Evolutionary conservation across 2,888 invertebrate species (phyloP).

Genomic region (Erpobdella octoculata): DNA sequence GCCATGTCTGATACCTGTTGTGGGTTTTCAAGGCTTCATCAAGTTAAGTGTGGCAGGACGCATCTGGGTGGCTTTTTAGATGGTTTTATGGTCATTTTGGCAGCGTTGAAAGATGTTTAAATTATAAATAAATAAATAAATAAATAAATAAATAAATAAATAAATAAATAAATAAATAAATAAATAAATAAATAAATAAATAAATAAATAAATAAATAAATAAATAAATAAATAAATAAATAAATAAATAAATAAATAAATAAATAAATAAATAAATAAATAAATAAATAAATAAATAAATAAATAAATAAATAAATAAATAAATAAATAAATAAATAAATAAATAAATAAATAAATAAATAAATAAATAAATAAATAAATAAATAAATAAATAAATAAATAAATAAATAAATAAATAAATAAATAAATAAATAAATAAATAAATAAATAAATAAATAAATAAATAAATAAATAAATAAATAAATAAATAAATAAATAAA

Average conservation of each 20-base stretch:
- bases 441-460: no score
- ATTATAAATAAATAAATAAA: background rate
- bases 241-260: background rate
- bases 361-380: background rate
- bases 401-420: no score
- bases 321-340: background rate
- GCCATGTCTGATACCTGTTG: slow-evolving; percentile 18
- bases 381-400: no score
- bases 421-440: no score
- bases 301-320: background rate
- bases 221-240: background rate
- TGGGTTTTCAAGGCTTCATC: no score
- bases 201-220: background rate
- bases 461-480: no score
- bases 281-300: background rate
- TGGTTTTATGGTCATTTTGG: background rate
- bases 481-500: no score
- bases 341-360: background rate
- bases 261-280: background rate
- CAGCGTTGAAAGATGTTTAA: background rate
- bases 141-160: background rate
- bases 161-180: background rate
- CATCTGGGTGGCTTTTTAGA: no score
- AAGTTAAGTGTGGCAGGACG: no score
- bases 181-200: background rate